Base-by-base conservation (phyloP, 2,797 vertebrate genomes). In the Rhodeus uyekii region DNA sequence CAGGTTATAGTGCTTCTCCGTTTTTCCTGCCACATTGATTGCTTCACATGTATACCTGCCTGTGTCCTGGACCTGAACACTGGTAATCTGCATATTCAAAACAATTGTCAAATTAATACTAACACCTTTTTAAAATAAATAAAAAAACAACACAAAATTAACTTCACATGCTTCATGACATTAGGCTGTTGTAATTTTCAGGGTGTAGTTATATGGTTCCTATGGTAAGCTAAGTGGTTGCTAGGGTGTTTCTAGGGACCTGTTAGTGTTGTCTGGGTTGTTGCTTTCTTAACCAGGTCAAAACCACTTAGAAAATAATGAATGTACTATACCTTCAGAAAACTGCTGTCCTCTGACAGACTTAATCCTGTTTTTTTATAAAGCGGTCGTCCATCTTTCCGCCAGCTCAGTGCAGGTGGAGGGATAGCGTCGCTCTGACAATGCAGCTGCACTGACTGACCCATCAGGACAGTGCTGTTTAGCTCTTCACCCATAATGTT, bases 1-100 rank as follows among this genome's bases (percentile, higher is more conserved):
- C 71, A 99, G 95, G 87, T 98, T 99, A 83, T 97, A 99, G 89
- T 97, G 97, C 90, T 97, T 99, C 87, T 97, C 96, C 0, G 95
- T 98, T 92, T 97, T 99, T 38, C 98, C 98, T 61, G 97, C 98
- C 77, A 98, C 84, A 50, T 99, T 99, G 29, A 95, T 96, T 2
- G 98, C 98, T 90, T 98, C 96, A 4, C 98, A 99, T n/a, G 97
- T 97, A 74, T 99, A 99, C 60, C 97, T 96, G 82, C 98, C 98
- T 1, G 95, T 90, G 61, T 99, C 98, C 90, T 96, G 96, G 83
- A 97, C 92, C 81, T 99, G 97, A 86, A 94, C 94, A 82, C 91
- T 95, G 80, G 92, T 91, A 75, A 99, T 92, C 98, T 99, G 86
- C 18, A 34, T 74, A 74, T 19, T 34, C 19, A 64, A 24, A 42